phyloP scores from a whole-genome alignment of 2,888 invertebrate genomes.

The Nomada flava region DNA sequence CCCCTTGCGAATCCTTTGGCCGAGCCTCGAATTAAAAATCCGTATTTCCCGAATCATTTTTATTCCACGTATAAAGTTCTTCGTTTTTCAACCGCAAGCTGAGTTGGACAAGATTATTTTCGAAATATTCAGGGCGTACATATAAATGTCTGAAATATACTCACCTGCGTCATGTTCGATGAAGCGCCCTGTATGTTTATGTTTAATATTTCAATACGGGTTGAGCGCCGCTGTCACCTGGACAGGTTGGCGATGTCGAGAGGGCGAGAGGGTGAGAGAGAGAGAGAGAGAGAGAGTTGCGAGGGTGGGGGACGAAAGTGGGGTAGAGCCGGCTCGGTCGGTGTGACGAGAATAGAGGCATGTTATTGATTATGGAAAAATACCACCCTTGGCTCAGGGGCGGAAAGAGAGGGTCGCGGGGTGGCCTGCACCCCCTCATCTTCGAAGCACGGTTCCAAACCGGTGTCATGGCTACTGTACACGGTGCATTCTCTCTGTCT shows the following conservation, averaged over 20 bases:
- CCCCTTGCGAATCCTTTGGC: too few species aligned
- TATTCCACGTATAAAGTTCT: too few species aligned
- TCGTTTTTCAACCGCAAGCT: too few species aligned
- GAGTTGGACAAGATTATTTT: too few species aligned
- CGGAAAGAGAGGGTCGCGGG: conserved; percentile 66
- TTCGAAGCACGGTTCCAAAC: conserved; percentile 74
- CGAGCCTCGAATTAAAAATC: too few species aligned
- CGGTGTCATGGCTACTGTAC: conserved; percentile 79
- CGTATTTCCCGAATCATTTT: too few species aligned
- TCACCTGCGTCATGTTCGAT: too few species aligned
- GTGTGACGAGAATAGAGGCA: conserved; percentile 82
- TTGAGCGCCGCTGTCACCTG: conserved; percentile 79
- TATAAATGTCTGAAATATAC: too few species aligned
- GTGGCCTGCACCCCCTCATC: conserved; percentile 70
- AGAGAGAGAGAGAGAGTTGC: conserved; percentile 24
- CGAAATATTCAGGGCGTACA: too few species aligned
- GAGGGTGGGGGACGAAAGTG: conserved; percentile 35
- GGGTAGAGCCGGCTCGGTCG: conserved; percentile 76
- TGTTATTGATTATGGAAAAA: conserved; percentile 83
- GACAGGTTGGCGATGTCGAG: conserved; percentile 77
- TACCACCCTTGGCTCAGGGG: conserved; percentile 75
- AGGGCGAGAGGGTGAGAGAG: conserved; percentile 67
- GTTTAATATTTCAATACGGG: neutral
- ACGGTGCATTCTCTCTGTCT: conserved; percentile 69
- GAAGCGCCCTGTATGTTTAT: too few species aligned